Evolutionary conservation across 1,140 invertebrate genomes (phyloP).

Genomic region (Aphaenogaster floridana): DNA sequence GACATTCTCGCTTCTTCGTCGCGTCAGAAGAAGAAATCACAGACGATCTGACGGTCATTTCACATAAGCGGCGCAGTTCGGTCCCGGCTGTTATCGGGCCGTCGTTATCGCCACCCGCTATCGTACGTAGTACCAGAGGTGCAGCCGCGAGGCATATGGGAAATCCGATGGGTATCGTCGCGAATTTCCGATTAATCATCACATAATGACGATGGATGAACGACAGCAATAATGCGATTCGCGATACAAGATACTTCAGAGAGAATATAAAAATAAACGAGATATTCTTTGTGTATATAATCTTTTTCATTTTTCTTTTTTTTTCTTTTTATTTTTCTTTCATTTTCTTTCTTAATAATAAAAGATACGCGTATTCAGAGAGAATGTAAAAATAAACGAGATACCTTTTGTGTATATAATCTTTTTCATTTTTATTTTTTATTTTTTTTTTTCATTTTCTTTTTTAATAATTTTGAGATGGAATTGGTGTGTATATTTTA

Average conservation of each 20-base stretch:
- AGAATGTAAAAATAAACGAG: not conserved
- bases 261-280: not conserved
- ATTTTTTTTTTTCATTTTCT: not conserved
- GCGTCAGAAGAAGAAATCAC: not conserved
- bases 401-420: not conserved
- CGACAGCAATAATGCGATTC: not conserved
- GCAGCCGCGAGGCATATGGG: not conserved
- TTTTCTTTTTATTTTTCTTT: not conserved
- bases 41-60: not conserved
- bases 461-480: not conserved
- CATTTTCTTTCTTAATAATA: too few species aligned
- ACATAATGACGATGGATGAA: not conserved
- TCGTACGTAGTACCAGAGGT: not conserved
- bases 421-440: not conserved
- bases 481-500: too few species aligned
- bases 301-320: not conserved
- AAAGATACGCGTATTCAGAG: too few species aligned
- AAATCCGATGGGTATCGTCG: not conserved
- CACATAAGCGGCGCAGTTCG: slow-evolving; percentile 5
- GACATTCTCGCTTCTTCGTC: slow-evolving; percentile 65
- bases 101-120: slow-evolving; percentile 55
- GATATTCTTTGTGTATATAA: not conserved
- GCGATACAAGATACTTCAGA: not conserved
- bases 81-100: slow-evolving; percentile 47
- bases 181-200: slow-evolving; percentile 8